Evolutionary conservation across 37 sponge, comb jelly and placozoan species (phyloP), one percentile per base, ranked within the genome.

Genomic region (Tethya wilhelma): DNA sequence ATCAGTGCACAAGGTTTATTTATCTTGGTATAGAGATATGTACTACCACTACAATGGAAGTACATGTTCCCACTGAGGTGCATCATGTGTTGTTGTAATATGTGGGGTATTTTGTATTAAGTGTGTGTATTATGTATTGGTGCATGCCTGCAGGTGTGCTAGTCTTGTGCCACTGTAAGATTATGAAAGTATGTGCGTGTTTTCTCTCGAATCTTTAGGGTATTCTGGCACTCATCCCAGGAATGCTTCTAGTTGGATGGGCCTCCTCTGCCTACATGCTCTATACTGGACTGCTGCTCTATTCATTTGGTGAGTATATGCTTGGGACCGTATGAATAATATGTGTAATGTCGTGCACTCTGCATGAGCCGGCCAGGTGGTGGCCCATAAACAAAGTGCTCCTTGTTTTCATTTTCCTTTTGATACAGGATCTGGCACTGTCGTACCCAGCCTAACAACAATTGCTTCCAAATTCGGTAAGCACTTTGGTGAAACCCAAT

Each of bases 381-480:
- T 49, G 55, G 17, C 55, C 55, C 55, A 49, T 11, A 49, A 11
- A 49, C 55, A 49, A 49, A 49, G 9, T 17, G 17, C 17, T 49
- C 9, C 55, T 49, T 49, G 14, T 19, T 49, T 49, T 19, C 55
- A 19, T 60, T n/a, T n/a, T n/a, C 23, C 7, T 23, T 70, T 44
- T 28, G n/a, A 22, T 49, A 22, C 34, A 93, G 94, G 90, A 57
- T 82, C 96, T 73, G 93, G 90, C 14, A 84, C 96, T 31, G 90
- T 95, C 22, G 96, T 95, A 0, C 75, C 96, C 2, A 69, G 86
- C 39, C 33, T 95, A 56, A 92, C 93, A n/a, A 78, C 93, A 17
- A 69, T 95, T 23, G 79, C 92, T 17, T 95, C 96, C 25, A 59
- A 85, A 20, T 91, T 64, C 82, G 96, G 93, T 87, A 69, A 63